phyloP scores from a whole-genome alignment of 2,888 invertebrate species.

The Trisateles emortualis region DNA sequence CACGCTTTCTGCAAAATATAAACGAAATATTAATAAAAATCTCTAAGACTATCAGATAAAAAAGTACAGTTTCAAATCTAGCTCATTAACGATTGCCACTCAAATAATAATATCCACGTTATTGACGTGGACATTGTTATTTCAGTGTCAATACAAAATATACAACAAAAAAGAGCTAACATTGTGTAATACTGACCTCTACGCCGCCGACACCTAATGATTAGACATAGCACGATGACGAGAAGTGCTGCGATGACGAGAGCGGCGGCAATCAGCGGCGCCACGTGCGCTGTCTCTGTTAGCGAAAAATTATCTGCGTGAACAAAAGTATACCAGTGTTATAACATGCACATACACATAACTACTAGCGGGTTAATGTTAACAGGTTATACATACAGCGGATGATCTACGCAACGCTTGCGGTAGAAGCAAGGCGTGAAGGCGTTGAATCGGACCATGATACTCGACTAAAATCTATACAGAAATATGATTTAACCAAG shows the following conservation, averaged over 20 bases:
- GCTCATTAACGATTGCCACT: no score
- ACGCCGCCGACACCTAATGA: constrained; percentile 73
- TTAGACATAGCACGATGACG: constrained; percentile 77
- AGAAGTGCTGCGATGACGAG: constrained; percentile 79
- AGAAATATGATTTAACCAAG: no score
- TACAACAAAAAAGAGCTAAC: no score
- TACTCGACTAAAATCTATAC: no score
- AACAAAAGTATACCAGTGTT: constrained; percentile 58
- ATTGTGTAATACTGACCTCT: constrained; percentile 63
- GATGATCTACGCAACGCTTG: no score
- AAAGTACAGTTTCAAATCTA: no score
- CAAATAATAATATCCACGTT: no score
- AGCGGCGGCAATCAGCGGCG: constrained; percentile 81
- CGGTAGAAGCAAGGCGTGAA: no score
- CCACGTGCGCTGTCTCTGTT: constrained; percentile 83
- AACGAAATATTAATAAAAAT: background rate
- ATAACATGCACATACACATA: constrained; percentile 50
- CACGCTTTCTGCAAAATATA: constrained; percentile 90
- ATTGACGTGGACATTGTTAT: no score
- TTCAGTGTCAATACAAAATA: no score
- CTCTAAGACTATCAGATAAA: background rate
- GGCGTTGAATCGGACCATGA: no score
- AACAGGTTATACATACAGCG: background rate
- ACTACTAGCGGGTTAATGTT: constrained; percentile 16
- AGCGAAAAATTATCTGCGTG: constrained; percentile 80